A percentile compares a stretch with the other conserved stretches of the same genome.
Evolutionary conservation across 2,797 vertebrate species (phyloP).

Genomic region (Hydrophis major): DNA sequence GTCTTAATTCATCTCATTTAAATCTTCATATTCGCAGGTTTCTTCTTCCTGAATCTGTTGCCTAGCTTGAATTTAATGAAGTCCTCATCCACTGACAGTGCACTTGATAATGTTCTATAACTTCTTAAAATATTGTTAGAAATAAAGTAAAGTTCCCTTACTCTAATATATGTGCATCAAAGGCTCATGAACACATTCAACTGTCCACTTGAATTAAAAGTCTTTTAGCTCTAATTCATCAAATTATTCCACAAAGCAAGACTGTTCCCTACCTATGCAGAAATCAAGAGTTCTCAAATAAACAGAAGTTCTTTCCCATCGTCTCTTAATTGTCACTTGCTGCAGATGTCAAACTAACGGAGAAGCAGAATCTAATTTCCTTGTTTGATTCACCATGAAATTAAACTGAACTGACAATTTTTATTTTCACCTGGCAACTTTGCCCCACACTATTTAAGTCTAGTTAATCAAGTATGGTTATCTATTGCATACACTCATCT

Average conservation of each 20-base stretch:
- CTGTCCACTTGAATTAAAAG: conserved; percentile 40
- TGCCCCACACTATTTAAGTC: conserved; percentile 75
- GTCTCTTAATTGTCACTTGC: conserved; percentile 75
- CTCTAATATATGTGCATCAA: conserved; percentile 17
- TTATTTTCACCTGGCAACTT: conserved; percentile 80
- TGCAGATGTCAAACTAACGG: conserved; percentile 73
- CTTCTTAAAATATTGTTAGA: conserved; percentile 37
- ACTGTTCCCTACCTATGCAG: conserved; percentile 53
- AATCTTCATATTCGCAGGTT: conserved; percentile 6
- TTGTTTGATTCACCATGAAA: conserved; percentile 83
- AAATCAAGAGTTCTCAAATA: conserved; percentile 67
- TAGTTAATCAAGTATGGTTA: conserved; percentile 78
- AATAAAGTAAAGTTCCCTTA: conserved; percentile 17
- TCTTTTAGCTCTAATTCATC: conserved; percentile 21
- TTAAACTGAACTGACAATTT: conserved; percentile 80
- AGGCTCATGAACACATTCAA: conserved; percentile 26
- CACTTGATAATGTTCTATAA: conserved; percentile 21
- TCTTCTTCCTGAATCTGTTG: conserved; percentile 13
- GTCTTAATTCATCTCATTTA: conserved; percentile 45
- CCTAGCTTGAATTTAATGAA: not conserved
- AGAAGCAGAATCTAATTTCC: conserved; percentile 79
- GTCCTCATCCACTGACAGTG: conserved; percentile 11
- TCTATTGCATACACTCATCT: conserved; percentile 68
- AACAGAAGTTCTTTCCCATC: conserved; percentile 70
- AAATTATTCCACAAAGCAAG: conserved; percentile 45